phyloP scores from a whole-genome alignment of 2,113 vertebrate genomes.

The Eleginops maclovinus region DNA sequence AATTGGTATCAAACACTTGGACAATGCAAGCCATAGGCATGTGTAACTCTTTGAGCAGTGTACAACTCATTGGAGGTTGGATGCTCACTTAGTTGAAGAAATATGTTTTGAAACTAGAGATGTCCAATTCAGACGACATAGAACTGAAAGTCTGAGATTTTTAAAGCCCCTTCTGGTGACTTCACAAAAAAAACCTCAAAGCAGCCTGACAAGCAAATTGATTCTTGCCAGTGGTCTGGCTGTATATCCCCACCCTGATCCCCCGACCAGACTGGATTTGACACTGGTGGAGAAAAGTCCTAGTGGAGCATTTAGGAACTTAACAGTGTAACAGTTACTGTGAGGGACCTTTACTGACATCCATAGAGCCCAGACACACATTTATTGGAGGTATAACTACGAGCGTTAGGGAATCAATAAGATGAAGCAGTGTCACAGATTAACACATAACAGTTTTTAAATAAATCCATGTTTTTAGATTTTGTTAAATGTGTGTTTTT shows the following conservation, averaged over 20 bases:
- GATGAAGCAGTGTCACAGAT: background rate
- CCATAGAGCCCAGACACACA: background rate
- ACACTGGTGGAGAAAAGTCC: slow-evolving; percentile 16
- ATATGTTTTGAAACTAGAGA: slow-evolving; percentile 18
- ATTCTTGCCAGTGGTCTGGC: slow-evolving; percentile 43
- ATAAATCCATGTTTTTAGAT: background rate
- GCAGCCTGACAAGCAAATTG: slow-evolving; percentile 43
- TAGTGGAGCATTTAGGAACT: background rate
- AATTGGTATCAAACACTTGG: background rate
- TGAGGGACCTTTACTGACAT: background rate
- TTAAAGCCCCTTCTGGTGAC: slow-evolving; percentile 31
- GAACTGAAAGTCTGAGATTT: slow-evolving; percentile 18
- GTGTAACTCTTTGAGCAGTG: background rate
- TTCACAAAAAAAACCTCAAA: slow-evolving; percentile 51
- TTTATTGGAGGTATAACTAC: background rate
- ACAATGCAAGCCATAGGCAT: background rate
- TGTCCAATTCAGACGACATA: slow-evolving; percentile 25
- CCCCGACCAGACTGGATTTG: slow-evolving; percentile 27
- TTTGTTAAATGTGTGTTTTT: background rate
- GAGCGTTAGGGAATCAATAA: too few relatives aligned
- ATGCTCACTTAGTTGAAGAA: slow-evolving; percentile 10
- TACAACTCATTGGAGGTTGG: background rate
- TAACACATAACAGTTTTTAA: background rate
- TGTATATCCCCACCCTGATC: slow-evolving; percentile 37
- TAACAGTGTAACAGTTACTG: slow-evolving; percentile 6